Evolutionary conservation across 2,797 vertebrate genomes (phyloP).

Genomic region (Chromobotia macracanthus): DNA sequence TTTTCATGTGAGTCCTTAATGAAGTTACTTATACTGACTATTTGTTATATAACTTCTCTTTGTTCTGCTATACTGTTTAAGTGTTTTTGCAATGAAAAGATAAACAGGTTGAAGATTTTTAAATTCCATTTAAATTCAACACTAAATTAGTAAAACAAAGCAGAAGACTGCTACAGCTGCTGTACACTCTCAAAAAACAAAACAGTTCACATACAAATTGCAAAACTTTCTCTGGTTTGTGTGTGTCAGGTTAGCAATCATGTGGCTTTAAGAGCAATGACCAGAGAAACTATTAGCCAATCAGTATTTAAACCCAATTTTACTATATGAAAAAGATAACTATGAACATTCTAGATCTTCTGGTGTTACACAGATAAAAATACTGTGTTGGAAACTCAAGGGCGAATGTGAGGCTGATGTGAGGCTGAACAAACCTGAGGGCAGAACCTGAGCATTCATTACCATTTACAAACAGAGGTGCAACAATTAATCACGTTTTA

Average conservation of each 20-base stretch:
- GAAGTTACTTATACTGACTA: background rate
- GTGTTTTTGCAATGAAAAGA: background rate
- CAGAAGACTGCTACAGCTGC: background rate
- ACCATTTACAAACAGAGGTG: background rate
- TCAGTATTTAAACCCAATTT: too few relatives aligned
- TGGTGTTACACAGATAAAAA: too few relatives aligned
- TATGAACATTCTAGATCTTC: too few relatives aligned
- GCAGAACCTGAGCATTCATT: background rate
- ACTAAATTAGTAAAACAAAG: background rate
- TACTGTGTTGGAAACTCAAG: too few relatives aligned
- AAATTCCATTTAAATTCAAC: background rate
- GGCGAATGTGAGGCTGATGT: too few relatives aligned
- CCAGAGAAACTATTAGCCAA: too few relatives aligned
- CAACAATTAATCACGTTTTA: background rate
- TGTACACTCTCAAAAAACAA: background rate
- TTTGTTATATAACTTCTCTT: background rate
- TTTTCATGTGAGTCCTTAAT: background rate
- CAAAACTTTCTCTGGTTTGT: background rate
- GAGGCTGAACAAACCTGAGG: background rate
- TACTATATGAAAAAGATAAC: too few relatives aligned
- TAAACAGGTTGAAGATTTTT: background rate
- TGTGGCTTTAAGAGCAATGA: too few relatives aligned
- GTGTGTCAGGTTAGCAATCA: too few relatives aligned
- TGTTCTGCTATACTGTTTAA: background rate
- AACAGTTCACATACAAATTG: background rate